Conservation (phyloP, 2,888 invertebrate species). For the Norana najaformis region DNA sequence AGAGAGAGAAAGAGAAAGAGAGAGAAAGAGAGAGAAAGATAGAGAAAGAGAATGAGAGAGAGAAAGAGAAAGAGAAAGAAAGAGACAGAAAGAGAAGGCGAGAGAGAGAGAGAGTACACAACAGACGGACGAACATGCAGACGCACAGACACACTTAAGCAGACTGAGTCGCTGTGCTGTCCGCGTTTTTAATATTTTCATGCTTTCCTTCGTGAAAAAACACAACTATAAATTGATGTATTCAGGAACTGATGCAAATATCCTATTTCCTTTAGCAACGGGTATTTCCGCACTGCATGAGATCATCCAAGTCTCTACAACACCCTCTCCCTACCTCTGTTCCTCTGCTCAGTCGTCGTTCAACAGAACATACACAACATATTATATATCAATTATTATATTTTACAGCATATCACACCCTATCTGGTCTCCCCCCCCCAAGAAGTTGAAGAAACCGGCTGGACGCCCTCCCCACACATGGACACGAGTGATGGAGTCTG, state of each 20-base stretch:
- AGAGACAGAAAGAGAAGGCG: background rate
- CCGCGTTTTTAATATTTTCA: background rate
- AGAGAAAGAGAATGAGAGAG: background rate
- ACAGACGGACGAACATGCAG: background rate
- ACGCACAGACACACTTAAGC: background rate
- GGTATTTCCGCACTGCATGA: background rate
- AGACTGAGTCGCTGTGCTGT: background rate
- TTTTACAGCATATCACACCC: background rate
- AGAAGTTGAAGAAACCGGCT: no score
- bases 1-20: no score
- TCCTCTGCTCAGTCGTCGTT: background rate
- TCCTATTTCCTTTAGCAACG: background rate
- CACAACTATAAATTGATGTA: background rate
- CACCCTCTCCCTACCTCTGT: background rate
- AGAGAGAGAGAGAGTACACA: background rate
- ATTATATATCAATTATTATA: background rate
- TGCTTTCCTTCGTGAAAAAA: background rate
- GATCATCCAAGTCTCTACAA: background rate
- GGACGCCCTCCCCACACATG: no score
- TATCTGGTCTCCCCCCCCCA: no score
- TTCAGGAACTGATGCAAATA: background rate
- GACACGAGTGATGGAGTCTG: no score
- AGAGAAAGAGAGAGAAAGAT: background rate
- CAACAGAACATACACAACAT: background rate
- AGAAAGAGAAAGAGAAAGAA: background rate